phyloP scores from a whole-genome alignment of 2,113 vertebrate genomes.

The Aix galericulata region DNA sequence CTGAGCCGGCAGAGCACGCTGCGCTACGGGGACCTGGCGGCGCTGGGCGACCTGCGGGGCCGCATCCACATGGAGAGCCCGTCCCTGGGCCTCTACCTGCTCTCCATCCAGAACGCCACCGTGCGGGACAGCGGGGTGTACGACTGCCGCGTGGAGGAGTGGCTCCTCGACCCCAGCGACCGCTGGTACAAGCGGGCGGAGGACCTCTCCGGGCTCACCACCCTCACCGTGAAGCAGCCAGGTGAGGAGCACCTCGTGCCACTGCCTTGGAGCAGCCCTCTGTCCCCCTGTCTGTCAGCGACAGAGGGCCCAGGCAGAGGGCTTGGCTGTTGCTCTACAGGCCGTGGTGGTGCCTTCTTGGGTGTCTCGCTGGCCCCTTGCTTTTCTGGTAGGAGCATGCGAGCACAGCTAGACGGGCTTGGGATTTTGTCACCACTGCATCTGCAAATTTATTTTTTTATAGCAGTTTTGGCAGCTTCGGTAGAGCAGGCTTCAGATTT shows the following conservation, averaged over 20 bases:
- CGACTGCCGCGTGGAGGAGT: slow-evolving; percentile 84
- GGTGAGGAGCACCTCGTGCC: slow-evolving; percentile 70
- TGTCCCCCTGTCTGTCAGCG: neutral
- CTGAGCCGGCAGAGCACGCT: slow-evolving; percentile 81
- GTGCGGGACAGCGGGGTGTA: slow-evolving; percentile 87
- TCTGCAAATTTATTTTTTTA: neutral
- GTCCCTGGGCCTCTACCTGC: slow-evolving; percentile 80
- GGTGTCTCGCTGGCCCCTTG: neutral
- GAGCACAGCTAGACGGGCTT: neutral
- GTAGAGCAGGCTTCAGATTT: neutral
- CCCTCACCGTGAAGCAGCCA: slow-evolving; percentile 84
- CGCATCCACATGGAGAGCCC: slow-evolving; percentile 88
- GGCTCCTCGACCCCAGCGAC: slow-evolving; percentile 88
- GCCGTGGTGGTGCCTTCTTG: neutral
- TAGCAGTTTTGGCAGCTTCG: neutral
- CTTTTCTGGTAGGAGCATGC: neutral
- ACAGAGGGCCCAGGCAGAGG: rapidly evolving
- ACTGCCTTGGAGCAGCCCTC: neutral
- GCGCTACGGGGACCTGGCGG: slow-evolving; percentile 75
- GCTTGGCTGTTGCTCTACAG: rapidly evolving
- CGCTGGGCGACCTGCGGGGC: slow-evolving; percentile 77
- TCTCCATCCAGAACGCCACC: slow-evolving; percentile 86
- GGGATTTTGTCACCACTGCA: neutral
- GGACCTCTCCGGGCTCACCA: slow-evolving; percentile 84
- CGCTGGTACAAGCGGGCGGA: slow-evolving; percentile 89